These are phyloP conservation scores for Origma solitaria DNA, from an alignment of 2,113 vertebrate genomes.

Conservation along the genomic window DNA sequence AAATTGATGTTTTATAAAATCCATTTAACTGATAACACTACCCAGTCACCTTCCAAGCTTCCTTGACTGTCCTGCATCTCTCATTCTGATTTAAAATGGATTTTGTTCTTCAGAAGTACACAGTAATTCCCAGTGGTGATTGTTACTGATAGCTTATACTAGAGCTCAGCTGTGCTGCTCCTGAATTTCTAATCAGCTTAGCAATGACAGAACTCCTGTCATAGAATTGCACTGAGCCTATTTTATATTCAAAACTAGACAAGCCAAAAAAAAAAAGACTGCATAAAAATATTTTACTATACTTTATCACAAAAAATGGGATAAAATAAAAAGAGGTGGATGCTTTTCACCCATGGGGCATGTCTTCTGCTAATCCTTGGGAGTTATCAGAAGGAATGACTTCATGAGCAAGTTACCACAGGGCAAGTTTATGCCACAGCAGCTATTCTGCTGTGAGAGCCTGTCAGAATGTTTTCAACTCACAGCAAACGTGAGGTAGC, in stretches of 20 bases:
- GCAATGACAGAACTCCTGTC: background rate
- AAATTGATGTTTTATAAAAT: slow-evolving; percentile 13
- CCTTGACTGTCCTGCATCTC: background rate
- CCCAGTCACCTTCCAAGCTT: slow-evolving; percentile 10
- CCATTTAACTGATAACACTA: slow-evolving; percentile 9
- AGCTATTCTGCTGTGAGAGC: background rate
- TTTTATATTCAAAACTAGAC: background rate
- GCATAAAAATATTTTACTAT: background rate
- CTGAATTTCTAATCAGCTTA: slow-evolving; percentile 44
- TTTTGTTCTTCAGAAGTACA: slow-evolving; percentile 34
- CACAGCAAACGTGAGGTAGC: fast-evolving
- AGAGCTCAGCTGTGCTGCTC: slow-evolving; percentile 8
- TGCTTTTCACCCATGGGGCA: background rate
- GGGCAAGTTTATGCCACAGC: background rate
- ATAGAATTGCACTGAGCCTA: background rate
- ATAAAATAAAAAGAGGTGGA: background rate
- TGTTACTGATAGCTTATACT: slow-evolving; percentile 26
- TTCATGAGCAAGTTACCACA: background rate
- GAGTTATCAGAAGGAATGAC: background rate
- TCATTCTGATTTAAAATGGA: slow-evolving; percentile 36
- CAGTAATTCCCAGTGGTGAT: slow-evolving; percentile 36
- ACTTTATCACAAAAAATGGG: background rate
- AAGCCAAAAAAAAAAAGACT: background rate
- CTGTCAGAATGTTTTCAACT: background rate
- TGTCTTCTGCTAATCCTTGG: background rate